phyloP scores from a whole-genome alignment of 1,140 invertebrate genomes.

The Drosophila varians region DNA sequence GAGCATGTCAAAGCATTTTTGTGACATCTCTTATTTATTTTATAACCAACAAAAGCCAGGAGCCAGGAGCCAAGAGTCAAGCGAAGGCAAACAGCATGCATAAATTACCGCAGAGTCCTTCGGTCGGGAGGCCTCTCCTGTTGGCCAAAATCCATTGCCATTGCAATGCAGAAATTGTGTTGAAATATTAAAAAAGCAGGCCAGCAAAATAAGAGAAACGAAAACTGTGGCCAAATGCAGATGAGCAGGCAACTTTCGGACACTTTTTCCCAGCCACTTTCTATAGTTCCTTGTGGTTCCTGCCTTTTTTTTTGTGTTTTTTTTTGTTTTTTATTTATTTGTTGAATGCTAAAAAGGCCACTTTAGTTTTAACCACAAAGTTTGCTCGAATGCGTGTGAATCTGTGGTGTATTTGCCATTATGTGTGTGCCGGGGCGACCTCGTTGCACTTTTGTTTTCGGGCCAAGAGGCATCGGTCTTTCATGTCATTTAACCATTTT shows the following conservation, averaged over 20 bases:
- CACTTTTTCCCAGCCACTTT: conserved; percentile 41
- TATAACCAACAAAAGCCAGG: conserved; percentile 69
- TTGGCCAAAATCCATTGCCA: conserved; percentile 31
- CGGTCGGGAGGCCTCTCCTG: conserved; percentile 19
- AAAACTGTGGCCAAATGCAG: conserved; percentile 74
- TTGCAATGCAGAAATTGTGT: conserved; percentile 72
- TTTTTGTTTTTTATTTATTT: too few relatives aligned
- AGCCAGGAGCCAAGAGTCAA: conserved; percentile 72
- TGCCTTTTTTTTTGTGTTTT: not conserved
- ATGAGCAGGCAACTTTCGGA: conserved; percentile 72
- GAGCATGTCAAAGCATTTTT: conserved; percentile 70
- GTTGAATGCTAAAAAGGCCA: conserved; percentile 76
- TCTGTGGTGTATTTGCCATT: not conserved
- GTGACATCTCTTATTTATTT: conserved; percentile 75
- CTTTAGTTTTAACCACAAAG: conserved; percentile 80
- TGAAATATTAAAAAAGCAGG: conserved; percentile 75
- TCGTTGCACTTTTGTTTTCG: conserved; percentile 68
- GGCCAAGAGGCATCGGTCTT: conserved; percentile 58
- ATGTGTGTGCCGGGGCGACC: conserved; percentile 45
- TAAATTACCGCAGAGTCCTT: conserved; percentile 68
- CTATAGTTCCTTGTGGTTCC: conserved; percentile 11
- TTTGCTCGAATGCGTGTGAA: conserved; percentile 37
- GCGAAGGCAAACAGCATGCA: conserved; percentile 73
- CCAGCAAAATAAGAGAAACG: conserved; percentile 31
- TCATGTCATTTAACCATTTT: conserved; percentile 78